These are phyloP conservation scores for Brachymystax lenok DNA, from an alignment of 2,797 vertebrate species.

Conservation along the genomic window DNA sequence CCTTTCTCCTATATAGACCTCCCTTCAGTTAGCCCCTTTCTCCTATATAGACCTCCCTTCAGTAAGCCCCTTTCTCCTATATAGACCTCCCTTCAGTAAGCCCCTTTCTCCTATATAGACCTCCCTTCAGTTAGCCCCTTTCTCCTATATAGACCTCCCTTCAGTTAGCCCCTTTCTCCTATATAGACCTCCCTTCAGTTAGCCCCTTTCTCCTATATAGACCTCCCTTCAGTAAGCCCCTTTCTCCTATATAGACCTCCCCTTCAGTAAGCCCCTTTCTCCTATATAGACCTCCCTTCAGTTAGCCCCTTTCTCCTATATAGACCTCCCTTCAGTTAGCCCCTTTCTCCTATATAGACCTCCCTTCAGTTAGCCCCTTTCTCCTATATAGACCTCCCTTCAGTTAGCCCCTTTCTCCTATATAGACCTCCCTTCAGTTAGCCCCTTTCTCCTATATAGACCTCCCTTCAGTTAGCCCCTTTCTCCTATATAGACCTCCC, in stretches of 20 bases:
- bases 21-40: slow-evolving; percentile 29
- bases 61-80: slow-evolving; percentile 49
- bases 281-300: slow-evolving; percentile 34
- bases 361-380: slow-evolving; percentile 31
- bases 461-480: slow-evolving; percentile 52
- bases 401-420: slow-evolving; percentile 49
- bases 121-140: slow-evolving; percentile 45
- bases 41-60: slow-evolving; percentile 46
- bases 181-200: slow-evolving; percentile 48
- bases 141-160: slow-evolving; percentile 42
- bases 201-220: slow-evolving; percentile 42
- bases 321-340: slow-evolving; percentile 38
- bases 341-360: slow-evolving; percentile 47
- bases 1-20: slow-evolving; percentile 46
- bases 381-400: slow-evolving; percentile 47
- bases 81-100: slow-evolving; percentile 34
- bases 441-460: slow-evolving; percentile 41
- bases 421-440: slow-evolving; percentile 32
- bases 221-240: slow-evolving; percentile 38
- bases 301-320: slow-evolving; percentile 39
- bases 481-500: slow-evolving; percentile 45
- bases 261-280: slow-evolving; percentile 51
- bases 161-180: slow-evolving; percentile 30
- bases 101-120: slow-evolving; percentile 41
- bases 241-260: slow-evolving; percentile 41